A percentile compares a stretch with the other conserved stretches of the same genome.
These are phyloP conservation scores for Chelon labrosus DNA, from an alignment of 2,797 vertebrate species.

Conservation along the genomic window DNA sequence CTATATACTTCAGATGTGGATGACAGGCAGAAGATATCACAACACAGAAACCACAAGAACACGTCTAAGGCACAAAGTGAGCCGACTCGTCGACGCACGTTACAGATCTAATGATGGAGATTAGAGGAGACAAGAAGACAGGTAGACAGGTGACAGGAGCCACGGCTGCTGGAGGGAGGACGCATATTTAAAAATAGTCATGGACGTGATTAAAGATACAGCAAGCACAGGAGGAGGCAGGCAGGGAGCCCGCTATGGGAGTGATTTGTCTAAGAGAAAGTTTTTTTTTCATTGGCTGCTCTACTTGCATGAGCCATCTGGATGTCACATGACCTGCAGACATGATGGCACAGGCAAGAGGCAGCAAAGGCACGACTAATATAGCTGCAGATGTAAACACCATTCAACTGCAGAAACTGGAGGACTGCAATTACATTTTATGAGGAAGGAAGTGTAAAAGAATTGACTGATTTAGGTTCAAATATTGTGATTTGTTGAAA, in stretches of 20 bases:
- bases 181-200: constrained; percentile 73
- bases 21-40: constrained; percentile 38
- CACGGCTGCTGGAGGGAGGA: constrained; percentile 29
- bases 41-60: constrained; percentile 36
- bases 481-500: neutral
- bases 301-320: constrained; percentile 54
- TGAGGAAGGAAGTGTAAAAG: too few species aligned
- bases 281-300: constrained; percentile 65
- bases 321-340: constrained; percentile 66
- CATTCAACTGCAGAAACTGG: neutral
- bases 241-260: constrained; percentile 26
- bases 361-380: neutral
- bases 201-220: constrained; percentile 68
- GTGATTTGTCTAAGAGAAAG: constrained; percentile 40
- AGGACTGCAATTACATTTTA: neutral
- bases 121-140: constrained; percentile 65
- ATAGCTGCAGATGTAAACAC: neutral
- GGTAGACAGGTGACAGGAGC: constrained; percentile 60
- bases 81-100: constrained; percentile 20
- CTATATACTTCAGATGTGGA: constrained; percentile 22
- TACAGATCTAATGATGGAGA: constrained; percentile 52
- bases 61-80: constrained; percentile 37
- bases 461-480: neutral
- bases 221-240: constrained; percentile 34
- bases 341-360: constrained; percentile 22